Evolutionary conservation across 1,140 invertebrate genomes (phyloP), one percentile per base, ranked within the genome.

Genomic region (Gryon sp.): DNA sequence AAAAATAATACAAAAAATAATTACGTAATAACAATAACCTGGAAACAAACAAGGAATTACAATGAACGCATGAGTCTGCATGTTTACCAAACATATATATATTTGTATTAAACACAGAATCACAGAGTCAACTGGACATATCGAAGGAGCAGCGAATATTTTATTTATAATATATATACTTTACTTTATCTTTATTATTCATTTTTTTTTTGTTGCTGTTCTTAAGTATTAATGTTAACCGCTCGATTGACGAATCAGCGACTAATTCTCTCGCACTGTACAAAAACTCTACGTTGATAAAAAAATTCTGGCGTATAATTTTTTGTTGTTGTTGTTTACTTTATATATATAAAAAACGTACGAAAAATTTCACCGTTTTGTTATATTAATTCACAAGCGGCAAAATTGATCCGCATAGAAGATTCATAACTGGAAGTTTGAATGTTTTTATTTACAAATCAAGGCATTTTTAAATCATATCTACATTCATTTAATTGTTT

Each of bases 91-190:
- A 80, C 70, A 81, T 74, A 80, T 81, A 77, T 70, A 78, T 77
- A 78, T 79, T 80, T 86, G 84, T 86, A 84, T 86, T 85, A 85
- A 85, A 84, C 81, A 86, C 84, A 85, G 74, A 84, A 84, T 86
- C 84, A 85, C n/a, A n/a, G n/a, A n/a, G n/a, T n/a, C n/a, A n/a
- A n/a, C n/a, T n/a, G n/a, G n/a, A n/a, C 83, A 84, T 82, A 65
- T 83, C 72, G 60, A 74, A 82, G 79, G 83, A 72, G 70, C 52
- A 60, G 78, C 77, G 75, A 70, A 82, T 52, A 38, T 65, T 52
- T 50, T 50, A 57, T 45, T 18, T 41, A 32, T 40, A n/a, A 62
- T 60, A 41, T 50, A 52, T 30, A 81, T 80, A 76, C 53, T n/a
- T n/a, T n/a, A n/a, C n/a, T n/a, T n/a, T n/a, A n/a, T n/a, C n/a